These are phyloP conservation scores for Catagonus wagneri DNA, from an alignment of 2,113 vertebrate genomes.

Conservation along the genomic window DNA sequence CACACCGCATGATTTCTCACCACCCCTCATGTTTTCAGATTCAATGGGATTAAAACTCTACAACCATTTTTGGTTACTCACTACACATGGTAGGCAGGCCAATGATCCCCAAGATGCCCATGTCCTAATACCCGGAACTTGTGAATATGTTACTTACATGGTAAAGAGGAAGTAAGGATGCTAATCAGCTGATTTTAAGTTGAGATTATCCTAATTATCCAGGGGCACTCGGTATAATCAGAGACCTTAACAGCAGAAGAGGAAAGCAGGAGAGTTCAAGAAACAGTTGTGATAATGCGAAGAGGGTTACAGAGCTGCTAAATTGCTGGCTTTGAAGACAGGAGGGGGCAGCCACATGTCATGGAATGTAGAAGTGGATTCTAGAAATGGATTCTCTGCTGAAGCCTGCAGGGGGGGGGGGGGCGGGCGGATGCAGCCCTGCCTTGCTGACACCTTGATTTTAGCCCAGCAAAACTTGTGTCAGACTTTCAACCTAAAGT, in stretches of 20 bases:
- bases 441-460: background rate
- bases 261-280: background rate
- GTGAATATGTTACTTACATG: background rate
- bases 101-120: background rate
- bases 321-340: background rate
- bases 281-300: background rate
- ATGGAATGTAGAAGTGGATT: background rate
- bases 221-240: background rate
- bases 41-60: constrained; percentile 46
- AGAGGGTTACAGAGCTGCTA: background rate
- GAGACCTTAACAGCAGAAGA: background rate
- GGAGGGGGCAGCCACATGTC: background rate
- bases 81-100: background rate
- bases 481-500: background rate
- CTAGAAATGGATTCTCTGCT: background rate
- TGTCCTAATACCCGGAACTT: background rate
- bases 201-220: background rate
- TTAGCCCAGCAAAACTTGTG: background rate
- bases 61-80: constrained; percentile 15
- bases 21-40: constrained; percentile 10
- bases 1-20: background rate
- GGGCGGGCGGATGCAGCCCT: too few species aligned
- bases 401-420: background rate
- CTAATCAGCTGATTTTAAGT: background rate
- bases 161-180: background rate